Conservation (phyloP, 1,140 invertebrate species). For the Sesamia nonagrioides region DNA sequence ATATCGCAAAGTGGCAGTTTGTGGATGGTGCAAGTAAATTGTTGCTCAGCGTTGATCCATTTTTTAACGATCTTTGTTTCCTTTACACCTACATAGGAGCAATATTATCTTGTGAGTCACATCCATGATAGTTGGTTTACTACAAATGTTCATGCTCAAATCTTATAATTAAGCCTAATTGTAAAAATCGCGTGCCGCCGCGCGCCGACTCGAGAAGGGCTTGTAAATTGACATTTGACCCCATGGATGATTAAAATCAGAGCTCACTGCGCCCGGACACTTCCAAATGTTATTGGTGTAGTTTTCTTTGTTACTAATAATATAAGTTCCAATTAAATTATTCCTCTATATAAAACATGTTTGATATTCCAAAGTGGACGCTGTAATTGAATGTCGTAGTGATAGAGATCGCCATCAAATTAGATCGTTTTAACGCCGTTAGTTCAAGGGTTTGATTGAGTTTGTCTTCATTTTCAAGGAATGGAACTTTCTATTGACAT, state of each 20-base stretch:
- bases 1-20: background rate
- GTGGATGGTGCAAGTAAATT: conserved; percentile 24
- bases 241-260: conserved; percentile 71
- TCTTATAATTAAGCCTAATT: conserved; percentile 74
- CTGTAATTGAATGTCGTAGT: background rate
- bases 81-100: conserved; percentile 44
- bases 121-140: conserved; percentile 50
- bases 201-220: conserved; percentile 61
- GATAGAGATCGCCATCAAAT: background rate
- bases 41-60: conserved; percentile 28
- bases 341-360: background rate
- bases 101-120: conserved; percentile 48
- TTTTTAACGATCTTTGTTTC: conserved; percentile 41
- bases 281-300: conserved; percentile 10
- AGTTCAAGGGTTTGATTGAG: background rate
- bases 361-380: background rate
- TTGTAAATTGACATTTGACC: conserved; percentile 70
- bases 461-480: background rate
- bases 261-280: conserved; percentile 37
- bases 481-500: background rate
- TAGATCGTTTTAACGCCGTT: background rate
- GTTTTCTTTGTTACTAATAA: conserved; percentile 27
- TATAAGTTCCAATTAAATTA: conserved; percentile 8
- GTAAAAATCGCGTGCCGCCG: conserved; percentile 64
- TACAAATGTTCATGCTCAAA: conserved; percentile 60